Conservation (phyloP, 2,888 invertebrate genomes). For the Hydraecia micacea region DNA sequence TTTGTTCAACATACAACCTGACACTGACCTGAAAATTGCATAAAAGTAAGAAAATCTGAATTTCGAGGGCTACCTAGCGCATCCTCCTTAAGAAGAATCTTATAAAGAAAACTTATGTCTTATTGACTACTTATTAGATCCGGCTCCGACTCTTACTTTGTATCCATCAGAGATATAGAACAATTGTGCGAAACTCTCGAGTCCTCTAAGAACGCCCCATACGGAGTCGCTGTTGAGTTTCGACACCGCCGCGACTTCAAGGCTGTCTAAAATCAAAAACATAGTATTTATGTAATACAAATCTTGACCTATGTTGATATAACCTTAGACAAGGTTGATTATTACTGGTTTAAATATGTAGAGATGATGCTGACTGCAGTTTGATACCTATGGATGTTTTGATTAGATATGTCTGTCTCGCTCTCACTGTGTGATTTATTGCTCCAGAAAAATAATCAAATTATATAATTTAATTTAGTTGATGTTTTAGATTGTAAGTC, state of each 20-base stretch:
- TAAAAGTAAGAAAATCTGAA: neutral
- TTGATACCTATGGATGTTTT: neutral
- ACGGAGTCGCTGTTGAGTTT: conserved; percentile 85
- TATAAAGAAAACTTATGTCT: neutral
- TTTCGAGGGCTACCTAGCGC: neutral
- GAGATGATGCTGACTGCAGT: conserved; percentile 6
- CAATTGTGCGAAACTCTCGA: conserved; percentile 19
- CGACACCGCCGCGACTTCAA: conserved; percentile 70
- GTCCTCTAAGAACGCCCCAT: conserved; percentile 92
- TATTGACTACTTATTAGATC: neutral
- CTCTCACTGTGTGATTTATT: neutral
- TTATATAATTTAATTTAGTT: too few species aligned
- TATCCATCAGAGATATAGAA: conserved; percentile 75
- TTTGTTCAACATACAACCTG: neutral
- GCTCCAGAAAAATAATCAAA: neutral
- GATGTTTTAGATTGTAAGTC: neutral
- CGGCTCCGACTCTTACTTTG: conserved; percentile 57
- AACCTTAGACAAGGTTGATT: conserved; percentile 7
- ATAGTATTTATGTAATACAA: neutral
- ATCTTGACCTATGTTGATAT: conserved; percentile 11
- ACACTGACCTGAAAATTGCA: too few species aligned
- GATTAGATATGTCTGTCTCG: neutral
- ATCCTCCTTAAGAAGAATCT: neutral
- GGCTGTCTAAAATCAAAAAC: conserved; percentile 74
- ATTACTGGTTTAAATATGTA: neutral